phyloP scores from a whole-genome alignment of 2,888 invertebrate species.

The Actias luna region DNA sequence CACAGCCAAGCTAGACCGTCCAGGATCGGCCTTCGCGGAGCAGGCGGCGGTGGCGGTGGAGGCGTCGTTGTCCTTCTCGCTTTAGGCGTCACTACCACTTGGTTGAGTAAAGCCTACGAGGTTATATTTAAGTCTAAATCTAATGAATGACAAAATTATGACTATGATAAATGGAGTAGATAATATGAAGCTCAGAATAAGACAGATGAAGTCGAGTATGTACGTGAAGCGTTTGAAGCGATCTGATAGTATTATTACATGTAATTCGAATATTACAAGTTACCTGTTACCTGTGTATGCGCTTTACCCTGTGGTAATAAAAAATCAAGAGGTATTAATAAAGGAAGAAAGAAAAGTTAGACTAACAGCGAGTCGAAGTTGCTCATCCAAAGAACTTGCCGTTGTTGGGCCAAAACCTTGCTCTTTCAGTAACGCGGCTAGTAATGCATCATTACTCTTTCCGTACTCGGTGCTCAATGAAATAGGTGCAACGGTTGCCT shows the following conservation, averaged over 20 bases:
- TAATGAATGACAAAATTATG: constrained; percentile 39
- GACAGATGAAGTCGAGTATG: constrained; percentile 29
- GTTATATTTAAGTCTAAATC: constrained; percentile 58
- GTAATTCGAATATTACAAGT: constrained; percentile 12
- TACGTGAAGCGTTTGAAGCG: constrained; percentile 25
- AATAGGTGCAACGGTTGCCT: constrained; percentile 68
- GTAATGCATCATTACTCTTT: constrained; percentile 85
- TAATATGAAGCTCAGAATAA: constrained; percentile 23
- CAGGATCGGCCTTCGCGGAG: constrained; percentile 73
- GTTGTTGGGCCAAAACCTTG: constrained; percentile 88
- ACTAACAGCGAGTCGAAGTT: constrained; percentile 82
- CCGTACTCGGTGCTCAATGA: constrained; percentile 80
- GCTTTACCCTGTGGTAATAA: constrained; percentile 8
- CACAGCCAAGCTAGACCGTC: constrained; percentile 82
- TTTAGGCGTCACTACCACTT: constrained; percentile 81
- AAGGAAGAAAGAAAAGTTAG: constrained; percentile 37
- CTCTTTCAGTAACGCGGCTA: constrained; percentile 86
- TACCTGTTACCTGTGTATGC: constrained; percentile 20
- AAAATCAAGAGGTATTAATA: constrained; percentile 22
- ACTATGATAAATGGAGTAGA: constrained; percentile 29
- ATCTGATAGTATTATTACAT: constrained; percentile 11
- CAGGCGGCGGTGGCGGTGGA: constrained; percentile 64
- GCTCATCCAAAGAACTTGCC: constrained; percentile 83
- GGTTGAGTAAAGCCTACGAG: constrained; percentile 80
- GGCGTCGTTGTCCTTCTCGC: constrained; percentile 66